These are phyloP conservation scores for Vesta saturnalis DNA, from an alignment of 2,888 invertebrate genomes.

Conservation along the genomic window DNA sequence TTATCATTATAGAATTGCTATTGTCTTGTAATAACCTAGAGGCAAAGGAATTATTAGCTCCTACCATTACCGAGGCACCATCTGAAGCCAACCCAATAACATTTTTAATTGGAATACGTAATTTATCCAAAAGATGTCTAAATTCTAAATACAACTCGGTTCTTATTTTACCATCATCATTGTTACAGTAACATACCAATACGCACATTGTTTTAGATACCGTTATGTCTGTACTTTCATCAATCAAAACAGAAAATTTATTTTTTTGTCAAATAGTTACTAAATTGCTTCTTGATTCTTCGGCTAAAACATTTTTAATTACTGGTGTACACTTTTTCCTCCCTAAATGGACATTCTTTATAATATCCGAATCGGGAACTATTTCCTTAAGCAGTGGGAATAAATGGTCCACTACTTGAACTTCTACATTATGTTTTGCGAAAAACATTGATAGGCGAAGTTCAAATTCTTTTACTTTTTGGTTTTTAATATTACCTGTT, in stretches of 20 bases:
- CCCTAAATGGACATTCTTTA: neutral
- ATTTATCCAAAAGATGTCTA: neutral
- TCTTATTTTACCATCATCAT: neutral
- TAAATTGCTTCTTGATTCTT: neutral
- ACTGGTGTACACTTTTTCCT: neutral
- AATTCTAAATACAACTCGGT: neutral
- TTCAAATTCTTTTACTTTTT: neutral
- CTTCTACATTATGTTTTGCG: neutral
- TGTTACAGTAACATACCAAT: neutral
- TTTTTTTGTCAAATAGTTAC: neutral
- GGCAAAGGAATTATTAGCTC: neutral
- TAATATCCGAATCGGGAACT: neutral
- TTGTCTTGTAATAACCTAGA: neutral
- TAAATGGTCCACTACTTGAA: neutral
- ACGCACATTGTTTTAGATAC: neutral
- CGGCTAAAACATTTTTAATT: neutral
- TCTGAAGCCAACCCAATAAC: neutral
- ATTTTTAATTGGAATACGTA: neutral
- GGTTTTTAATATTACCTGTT: neutral
- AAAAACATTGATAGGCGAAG: neutral
- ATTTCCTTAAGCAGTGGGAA: neutral
- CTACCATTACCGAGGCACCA: neutral
- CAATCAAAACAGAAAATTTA: neutral
- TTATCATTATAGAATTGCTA: neutral
- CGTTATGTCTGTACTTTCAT: neutral